Conservation (phyloP, 2,888 invertebrate species). For the Geotrupes spiniger region DNA sequence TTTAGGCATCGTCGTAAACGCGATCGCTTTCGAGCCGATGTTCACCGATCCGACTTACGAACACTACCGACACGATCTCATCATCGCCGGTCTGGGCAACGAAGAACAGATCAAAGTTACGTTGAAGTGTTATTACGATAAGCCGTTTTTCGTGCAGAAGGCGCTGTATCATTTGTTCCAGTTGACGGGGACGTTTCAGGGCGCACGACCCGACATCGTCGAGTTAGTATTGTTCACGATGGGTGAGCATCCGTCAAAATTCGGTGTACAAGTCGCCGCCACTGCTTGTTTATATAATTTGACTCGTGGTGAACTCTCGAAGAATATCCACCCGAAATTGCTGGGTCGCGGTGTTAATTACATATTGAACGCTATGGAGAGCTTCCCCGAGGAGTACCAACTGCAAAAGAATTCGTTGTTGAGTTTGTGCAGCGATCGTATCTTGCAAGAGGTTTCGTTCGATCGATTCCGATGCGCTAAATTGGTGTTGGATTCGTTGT, state of each 20-base stretch:
- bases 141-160: constrained; percentile 63
- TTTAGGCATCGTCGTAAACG: constrained; percentile 44
- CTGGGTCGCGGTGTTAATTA: constrained; percentile 61
- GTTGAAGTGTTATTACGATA: constrained; percentile 56
- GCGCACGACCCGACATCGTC: constrained; percentile 62
- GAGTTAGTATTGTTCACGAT: constrained; percentile 55
- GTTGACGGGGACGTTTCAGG: constrained; percentile 48
- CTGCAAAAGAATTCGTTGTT: constrained; percentile 71
- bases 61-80: constrained; percentile 32
- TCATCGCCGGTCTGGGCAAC: constrained; percentile 39
- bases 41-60: constrained; percentile 34
- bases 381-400: constrained; percentile 64
- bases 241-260: constrained; percentile 52
- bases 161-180: constrained; percentile 64
- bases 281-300: constrained; percentile 74
- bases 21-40: constrained; percentile 38
- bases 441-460: constrained; percentile 61
- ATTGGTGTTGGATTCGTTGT: constrained; percentile 69
- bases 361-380: constrained; percentile 67
- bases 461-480: constrained; percentile 59
- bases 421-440: constrained; percentile 72
- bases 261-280: constrained; percentile 70
- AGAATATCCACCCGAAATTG: constrained; percentile 61
- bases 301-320: constrained; percentile 62
- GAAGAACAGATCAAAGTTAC: constrained; percentile 52